phyloP scores from a whole-genome alignment of 2,797 vertebrate species.

The Sebastolobus altivelis region DNA sequence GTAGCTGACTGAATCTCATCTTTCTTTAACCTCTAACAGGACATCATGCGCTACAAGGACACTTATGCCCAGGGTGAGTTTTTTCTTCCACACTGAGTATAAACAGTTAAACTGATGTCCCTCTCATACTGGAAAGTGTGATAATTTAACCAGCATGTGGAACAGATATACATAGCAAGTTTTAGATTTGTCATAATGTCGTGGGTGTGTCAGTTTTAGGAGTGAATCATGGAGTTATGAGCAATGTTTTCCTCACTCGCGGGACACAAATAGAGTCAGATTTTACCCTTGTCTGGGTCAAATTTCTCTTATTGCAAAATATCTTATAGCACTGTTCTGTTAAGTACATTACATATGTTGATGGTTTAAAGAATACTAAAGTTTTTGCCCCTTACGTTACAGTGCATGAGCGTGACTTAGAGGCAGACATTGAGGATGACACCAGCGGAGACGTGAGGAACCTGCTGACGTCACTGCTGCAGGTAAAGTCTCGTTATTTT shows the following conservation, averaged over 20 bases:
- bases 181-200: conserved; percentile 11
- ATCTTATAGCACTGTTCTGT: neutral
- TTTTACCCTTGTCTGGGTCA: neutral
- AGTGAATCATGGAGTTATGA: conserved; percentile 27
- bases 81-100: conserved; percentile 4
- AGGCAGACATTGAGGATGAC: conserved; percentile 91
- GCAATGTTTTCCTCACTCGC: conserved; percentile 12
- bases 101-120: neutral
- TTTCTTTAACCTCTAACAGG: conserved; percentile 65
- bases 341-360: neutral
- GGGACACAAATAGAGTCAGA: neutral
- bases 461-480: conserved; percentile 88
- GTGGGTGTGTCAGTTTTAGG: conserved; percentile 25
- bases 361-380: neutral
- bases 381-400: neutral
- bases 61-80: conserved; percentile 80
- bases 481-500: conserved; percentile 82
- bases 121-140: conserved; percentile 27
- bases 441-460: conserved; percentile 91
- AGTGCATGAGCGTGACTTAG: conserved; percentile 91
- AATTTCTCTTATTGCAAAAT: neutral
- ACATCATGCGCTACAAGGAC: conserved; percentile 82
- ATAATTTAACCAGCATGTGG: neutral
- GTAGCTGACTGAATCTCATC: neutral
- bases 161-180: neutral